Evolutionary conservation across 1,140 invertebrate species (phyloP), one percentile per base, ranked within the genome.

Genomic region (Lanistes nyassanus): DNA sequence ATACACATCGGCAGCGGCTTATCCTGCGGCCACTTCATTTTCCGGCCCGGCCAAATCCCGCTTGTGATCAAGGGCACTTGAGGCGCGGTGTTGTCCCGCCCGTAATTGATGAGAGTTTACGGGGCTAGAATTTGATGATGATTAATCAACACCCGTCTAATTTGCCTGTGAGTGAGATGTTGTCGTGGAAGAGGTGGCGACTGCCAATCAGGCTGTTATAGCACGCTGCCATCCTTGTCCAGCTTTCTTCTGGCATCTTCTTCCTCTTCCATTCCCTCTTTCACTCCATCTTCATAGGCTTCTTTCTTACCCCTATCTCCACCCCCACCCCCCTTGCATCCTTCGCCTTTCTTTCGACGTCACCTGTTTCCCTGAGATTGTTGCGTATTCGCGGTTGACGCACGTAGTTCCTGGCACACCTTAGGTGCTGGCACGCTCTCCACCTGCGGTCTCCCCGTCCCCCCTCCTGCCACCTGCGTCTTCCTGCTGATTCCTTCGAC

Each of bases 61-160:
- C 56, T 23, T 23, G 56, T 60, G 70, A 72, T 72, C 70, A 72
- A 72, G 70, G 55, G 56, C 55, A 21, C 34, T 60, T n/a, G 70
- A 72, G 70, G 5, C n/a, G 31, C 70, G n/a, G 37, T 42, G 70
- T 72, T 72, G 70, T 72, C 70, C 70, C 13, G 21, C 23, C n/a
- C 55, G 34, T 60, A 56, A 65, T 74, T 74, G 60, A 74, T 66
- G 60, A 26, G 72, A 65, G 64, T 64, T 47, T 29, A 64, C 21
- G 58, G 56, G 36, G 72, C 26, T n/a, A 51, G 36, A 72, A 72
- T 60, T 16, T 72, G 56, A 72, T 72, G 70, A 60, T 72, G 70
- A 72, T 72, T 72, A 72, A 72, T 72, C 70, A 72, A 72, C 70
- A 72, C 36, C n/a, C 29, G 16, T 13, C 68, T 56, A 56, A 56